Evolutionary conservation across 2,888 invertebrate genomes (phyloP).

Genomic region (Abrostola triplasia): DNA sequence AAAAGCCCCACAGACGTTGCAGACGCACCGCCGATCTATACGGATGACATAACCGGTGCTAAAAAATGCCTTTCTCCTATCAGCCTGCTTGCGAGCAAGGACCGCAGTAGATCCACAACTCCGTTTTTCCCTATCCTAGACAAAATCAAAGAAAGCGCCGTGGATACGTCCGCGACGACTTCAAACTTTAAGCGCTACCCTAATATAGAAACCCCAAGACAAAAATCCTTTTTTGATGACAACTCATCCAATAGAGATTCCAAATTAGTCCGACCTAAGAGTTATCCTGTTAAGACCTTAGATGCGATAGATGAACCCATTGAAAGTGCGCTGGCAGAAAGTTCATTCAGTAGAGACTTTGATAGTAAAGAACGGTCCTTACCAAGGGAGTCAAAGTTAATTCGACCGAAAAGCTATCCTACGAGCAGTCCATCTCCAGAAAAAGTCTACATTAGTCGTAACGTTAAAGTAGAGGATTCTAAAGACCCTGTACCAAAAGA

Average conservation of each 20-base stretch:
- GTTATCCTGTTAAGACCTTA: constrained; percentile 86
- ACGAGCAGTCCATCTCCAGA: constrained; percentile 81
- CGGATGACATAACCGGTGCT: constrained; percentile 62
- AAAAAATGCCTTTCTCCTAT: constrained; percentile 80
- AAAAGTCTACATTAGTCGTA: constrained; percentile 74
- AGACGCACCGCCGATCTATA: constrained; percentile 61
- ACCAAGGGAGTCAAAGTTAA: constrained; percentile 80
- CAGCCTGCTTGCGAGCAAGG: constrained; percentile 70
- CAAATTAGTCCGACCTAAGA: constrained; percentile 87
- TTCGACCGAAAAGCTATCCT: constrained; percentile 90
- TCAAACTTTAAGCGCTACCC: constrained; percentile 55
- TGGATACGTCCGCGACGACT: constrained; percentile 65
- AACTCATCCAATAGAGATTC: constrained; percentile 74
- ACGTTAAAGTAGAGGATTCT: constrained; percentile 67
- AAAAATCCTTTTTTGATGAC: constrained; percentile 68
- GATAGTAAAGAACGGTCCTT: constrained; percentile 65
- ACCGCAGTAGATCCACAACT: constrained; percentile 83
- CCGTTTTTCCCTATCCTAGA: constrained; percentile 86
- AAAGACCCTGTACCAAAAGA: constrained; percentile 62
- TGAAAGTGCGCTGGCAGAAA: constrained; percentile 62
- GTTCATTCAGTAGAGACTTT: constrained; percentile 59
- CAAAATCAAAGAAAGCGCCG: constrained; percentile 81
- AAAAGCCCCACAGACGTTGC: constrained; percentile 67
- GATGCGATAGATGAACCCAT: constrained; percentile 71
- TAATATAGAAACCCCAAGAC: constrained; percentile 57